Conservation (phyloP, 2,113 vertebrate genomes). For the Xenopus laevis region DNA sequence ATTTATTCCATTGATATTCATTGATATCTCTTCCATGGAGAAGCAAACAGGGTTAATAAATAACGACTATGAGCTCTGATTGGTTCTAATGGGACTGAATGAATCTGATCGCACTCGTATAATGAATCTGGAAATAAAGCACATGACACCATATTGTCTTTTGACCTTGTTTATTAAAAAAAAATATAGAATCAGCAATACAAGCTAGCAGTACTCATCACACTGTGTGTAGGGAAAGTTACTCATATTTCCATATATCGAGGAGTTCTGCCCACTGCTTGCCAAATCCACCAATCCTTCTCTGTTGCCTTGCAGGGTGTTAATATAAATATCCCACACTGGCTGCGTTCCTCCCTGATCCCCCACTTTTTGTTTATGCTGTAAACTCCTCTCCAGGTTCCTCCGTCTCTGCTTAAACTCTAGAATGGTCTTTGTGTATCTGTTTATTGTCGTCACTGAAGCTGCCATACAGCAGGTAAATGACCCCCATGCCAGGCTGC, state of each 20-base stretch:
- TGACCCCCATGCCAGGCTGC: constrained; percentile 88
- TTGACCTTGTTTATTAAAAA: not conserved
- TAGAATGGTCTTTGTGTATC: constrained; percentile 80
- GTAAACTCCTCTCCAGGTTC: constrained; percentile 80
- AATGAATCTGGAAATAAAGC: too few species aligned
- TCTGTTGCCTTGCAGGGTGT: constrained; percentile 68
- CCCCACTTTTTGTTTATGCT: constrained; percentile 73
- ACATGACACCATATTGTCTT: not conserved
- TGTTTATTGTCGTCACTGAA: constrained; percentile 80
- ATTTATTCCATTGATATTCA: too few species aligned
- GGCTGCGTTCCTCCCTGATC: constrained; percentile 72
- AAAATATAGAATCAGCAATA: not conserved
- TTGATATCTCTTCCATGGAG: too few species aligned
- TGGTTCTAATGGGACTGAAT: too few species aligned
- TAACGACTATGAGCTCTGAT: too few species aligned
- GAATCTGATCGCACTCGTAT: too few species aligned
- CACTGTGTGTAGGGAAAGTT: constrained; percentile 54
- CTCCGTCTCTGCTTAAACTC: constrained; percentile 85
- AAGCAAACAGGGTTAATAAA: too few species aligned
- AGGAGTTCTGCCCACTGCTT: constrained; percentile 61
- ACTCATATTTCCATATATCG: constrained; percentile 70
- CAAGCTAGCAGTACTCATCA: constrained; percentile 64
- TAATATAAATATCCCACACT: constrained; percentile 81
- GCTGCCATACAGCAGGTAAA: constrained; percentile 88
- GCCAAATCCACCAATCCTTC: constrained; percentile 72